phyloP scores from a whole-genome alignment of 2,888 invertebrate species.

The Acanthoscelides obtectus region DNA sequence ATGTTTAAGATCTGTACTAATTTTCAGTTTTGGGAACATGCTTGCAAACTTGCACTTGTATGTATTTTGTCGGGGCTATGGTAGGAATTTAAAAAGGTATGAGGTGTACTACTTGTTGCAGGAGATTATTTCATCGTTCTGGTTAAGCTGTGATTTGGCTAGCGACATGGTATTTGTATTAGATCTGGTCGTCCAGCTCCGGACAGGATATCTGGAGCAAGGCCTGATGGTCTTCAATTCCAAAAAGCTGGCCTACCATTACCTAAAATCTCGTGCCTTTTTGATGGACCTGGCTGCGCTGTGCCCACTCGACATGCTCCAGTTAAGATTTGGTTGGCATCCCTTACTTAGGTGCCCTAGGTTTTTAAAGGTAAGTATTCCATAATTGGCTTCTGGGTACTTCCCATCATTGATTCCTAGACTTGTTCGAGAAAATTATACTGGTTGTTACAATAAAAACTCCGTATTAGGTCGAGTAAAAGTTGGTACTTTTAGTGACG shows the following conservation, averaged over 20 bases:
- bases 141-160: conserved; percentile 78
- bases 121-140: conserved; percentile 63
- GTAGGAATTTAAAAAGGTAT: too few relatives aligned
- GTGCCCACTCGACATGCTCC: conserved; percentile 81
- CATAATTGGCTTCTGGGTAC: background rate
- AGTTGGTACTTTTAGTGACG: too few relatives aligned
- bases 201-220: conserved; percentile 93
- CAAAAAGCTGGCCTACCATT: conserved; percentile 84
- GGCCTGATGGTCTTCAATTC: conserved; percentile 90
- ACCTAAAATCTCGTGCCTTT: conserved; percentile 79
- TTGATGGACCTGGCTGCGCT: conserved; percentile 78
- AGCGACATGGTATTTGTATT: conserved; percentile 83
- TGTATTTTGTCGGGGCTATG: too few relatives aligned
- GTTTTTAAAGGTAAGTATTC: conserved; percentile 67
- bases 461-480: too few relatives aligned
- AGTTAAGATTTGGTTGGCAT: conserved; percentile 72
- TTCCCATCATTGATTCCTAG: too few relatives aligned
- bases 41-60: too few relatives aligned
- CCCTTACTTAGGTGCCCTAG: conserved; percentile 86
- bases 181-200: conserved; percentile 86
- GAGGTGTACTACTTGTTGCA: too few relatives aligned
- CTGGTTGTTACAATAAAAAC: too few relatives aligned
- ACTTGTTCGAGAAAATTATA: too few relatives aligned
- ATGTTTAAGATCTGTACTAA: too few relatives aligned
- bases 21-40: too few relatives aligned